These are phyloP conservation scores for Apocheima hispidaria DNA, from an alignment of 2,888 invertebrate genomes.

Conservation along the genomic window DNA sequence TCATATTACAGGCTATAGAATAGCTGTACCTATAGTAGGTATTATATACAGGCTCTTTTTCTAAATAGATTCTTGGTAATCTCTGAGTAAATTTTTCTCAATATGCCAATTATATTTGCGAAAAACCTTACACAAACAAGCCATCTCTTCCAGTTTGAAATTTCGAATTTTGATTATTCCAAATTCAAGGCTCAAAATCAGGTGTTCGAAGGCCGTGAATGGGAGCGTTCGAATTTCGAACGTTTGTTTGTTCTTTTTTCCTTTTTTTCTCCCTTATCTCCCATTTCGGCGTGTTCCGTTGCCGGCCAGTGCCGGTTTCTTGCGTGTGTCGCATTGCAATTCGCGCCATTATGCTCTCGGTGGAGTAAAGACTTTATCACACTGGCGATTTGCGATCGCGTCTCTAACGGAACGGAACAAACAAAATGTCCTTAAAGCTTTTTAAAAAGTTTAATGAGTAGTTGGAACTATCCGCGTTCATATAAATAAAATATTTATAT, in stretches of 20 bases:
- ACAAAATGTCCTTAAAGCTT: too few species aligned
- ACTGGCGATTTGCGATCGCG: background rate
- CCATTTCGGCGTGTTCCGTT: conserved; percentile 72
- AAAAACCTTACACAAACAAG: background rate
- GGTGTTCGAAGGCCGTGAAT: conserved; percentile 71
- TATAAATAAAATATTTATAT: background rate
- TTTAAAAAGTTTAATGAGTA: background rate
- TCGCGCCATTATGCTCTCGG: conserved; percentile 67
- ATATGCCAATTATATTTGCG: too few species aligned
- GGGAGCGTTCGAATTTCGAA: conserved; percentile 67
- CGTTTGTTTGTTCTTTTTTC: conserved; percentile 73
- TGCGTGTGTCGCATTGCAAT: conserved; percentile 74
- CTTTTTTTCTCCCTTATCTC: conserved; percentile 59
- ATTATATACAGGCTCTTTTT: background rate
- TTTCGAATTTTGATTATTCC: conserved; percentile 34
- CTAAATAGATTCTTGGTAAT: background rate
- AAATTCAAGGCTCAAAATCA: conserved; percentile 50
- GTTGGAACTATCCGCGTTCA: background rate
- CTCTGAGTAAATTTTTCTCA: background rate
- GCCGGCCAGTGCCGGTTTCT: conserved; percentile 55
- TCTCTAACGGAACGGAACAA: background rate
- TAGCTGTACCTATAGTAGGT: conserved; percentile 71
- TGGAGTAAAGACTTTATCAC: conserved; percentile 2
- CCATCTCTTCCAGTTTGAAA: background rate
- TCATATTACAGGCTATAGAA: conserved; percentile 77